Evolutionary conservation across 2,797 vertebrate genomes (phyloP), one percentile per base, ranked within the genome.

Genomic region (Dryobates pubescens): DNA sequence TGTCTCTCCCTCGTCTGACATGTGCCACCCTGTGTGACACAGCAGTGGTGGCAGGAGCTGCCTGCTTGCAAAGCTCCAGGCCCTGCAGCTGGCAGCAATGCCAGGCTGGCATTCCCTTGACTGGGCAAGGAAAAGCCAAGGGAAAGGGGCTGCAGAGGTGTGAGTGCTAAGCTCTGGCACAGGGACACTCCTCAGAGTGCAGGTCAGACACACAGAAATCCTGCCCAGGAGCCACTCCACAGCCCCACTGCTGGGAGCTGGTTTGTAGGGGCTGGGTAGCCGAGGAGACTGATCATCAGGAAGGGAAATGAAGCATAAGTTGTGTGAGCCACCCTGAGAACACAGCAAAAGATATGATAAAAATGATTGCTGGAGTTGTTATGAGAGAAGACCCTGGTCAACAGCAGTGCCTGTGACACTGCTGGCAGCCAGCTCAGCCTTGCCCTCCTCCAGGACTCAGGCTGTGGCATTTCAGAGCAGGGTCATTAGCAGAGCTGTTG

Each of bases 51-150:
- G 20, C 47, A 49, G 47, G 47, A 49, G 47, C 47, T 23, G 47
- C 47, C 45, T 1, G 0, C n/a, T 41, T 62, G 43, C 36, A 32
- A 24, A 29, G 62, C 2, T 0, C 2, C 4, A 23, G 64, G 47
- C 54, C 56, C 57, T 14, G 24, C 2, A 2, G 47, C 47, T 49
- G 47, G 47, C 47, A 49, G 20, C 19, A 49, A 3, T 49, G 47
- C 20, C 47, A 49, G 47, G 20, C 47, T 49, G 47, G 47, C 47
- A n/a, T n/a, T n/a, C n/a, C n/a, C n/a, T n/a, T n/a, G n/a, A 23
- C 47, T 23, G 47, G 15, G 58, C 34, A 12, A 9, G 51, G 68
- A 11, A 9, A 7, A 14, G 19, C 20, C 0, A 49, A 23, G 47
- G 47, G 47, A 22, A 49, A 49, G 47, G 47, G 11, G 47, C 47